Conservation (phyloP, 2,888 invertebrate species). For the Drepanosiphum platanoidis region DNA sequence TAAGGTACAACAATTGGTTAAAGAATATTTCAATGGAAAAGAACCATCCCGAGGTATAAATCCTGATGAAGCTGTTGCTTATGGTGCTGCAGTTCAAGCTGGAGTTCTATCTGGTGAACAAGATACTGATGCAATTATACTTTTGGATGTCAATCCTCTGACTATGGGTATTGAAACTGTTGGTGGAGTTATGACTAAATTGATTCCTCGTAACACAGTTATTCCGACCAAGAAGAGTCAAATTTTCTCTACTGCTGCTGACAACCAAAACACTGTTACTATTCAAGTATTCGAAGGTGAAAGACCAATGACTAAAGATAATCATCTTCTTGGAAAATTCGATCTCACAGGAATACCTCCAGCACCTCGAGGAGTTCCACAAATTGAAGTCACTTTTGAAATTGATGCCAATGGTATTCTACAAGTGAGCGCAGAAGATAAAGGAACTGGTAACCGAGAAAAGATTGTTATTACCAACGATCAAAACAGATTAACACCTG, state of each 20-base stretch:
- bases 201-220: constrained; percentile 97
- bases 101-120: constrained; percentile 98
- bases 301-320: constrained; percentile 99
- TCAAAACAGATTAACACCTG: constrained; percentile 94
- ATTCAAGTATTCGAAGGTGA: constrained; percentile 98
- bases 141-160: constrained; percentile 97
- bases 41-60: constrained; percentile 98
- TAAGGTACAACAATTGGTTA: constrained; percentile 89
- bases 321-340: constrained; percentile 97
- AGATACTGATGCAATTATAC: constrained; percentile 94
- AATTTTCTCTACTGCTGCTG: constrained; percentile 98
- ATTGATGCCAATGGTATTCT: constrained; percentile 94
- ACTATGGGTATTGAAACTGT: constrained; percentile 99
- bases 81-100: constrained; percentile 98
- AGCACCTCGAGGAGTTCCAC: constrained; percentile 91
- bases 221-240: constrained; percentile 99
- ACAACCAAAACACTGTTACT: constrained; percentile 98
- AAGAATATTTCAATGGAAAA: constrained; percentile 96
- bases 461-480: constrained; percentile 99
- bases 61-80: constrained; percentile 98
- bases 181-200: constrained; percentile 99
- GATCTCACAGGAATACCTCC: constrained; percentile 97
- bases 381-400: constrained; percentile 94
- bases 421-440: constrained; percentile 95
- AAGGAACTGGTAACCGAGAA: constrained; percentile 98